These are phyloP conservation scores for Apodemia mormo DNA, from an alignment of 2,888 invertebrate genomes.

Conservation along the genomic window DNA sequence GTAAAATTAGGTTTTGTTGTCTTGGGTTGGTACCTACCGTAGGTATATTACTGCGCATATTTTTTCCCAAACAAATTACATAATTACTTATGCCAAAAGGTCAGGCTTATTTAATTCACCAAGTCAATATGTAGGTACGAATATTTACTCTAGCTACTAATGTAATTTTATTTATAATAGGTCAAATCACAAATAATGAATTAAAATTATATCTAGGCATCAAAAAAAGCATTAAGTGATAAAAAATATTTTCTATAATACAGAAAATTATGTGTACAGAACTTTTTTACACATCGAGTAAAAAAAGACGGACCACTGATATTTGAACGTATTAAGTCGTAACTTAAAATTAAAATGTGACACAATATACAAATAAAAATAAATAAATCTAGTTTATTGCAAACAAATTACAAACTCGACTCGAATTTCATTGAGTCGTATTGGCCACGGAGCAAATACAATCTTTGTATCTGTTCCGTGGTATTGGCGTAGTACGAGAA, in stretches of 20 bases:
- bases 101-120: neutral
- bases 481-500: neutral
- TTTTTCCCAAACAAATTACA: too few species aligned
- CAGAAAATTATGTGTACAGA: constrained; percentile 4
- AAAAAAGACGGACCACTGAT: neutral
- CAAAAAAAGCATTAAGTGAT: neutral
- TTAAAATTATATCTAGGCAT: neutral
- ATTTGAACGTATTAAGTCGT: neutral
- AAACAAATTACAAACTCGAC: neutral
- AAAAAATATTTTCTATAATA: neutral
- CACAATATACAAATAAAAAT: constrained; percentile 16
- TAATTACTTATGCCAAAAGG: too few species aligned
- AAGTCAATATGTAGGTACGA: neutral
- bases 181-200: neutral
- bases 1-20: too few species aligned
- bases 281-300: neutral
- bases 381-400: constrained; percentile 6
- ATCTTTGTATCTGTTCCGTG: too few species aligned
- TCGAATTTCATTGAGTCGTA: neutral
- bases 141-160: neutral
- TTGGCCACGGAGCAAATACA: too few species aligned
- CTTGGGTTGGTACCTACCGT: too few species aligned
- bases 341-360: constrained; percentile 1
- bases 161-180: neutral
- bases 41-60: too few species aligned